These are phyloP conservation scores for Erebia palarica DNA, from an alignment of 2,888 invertebrate genomes.

Conservation along the genomic window DNA sequence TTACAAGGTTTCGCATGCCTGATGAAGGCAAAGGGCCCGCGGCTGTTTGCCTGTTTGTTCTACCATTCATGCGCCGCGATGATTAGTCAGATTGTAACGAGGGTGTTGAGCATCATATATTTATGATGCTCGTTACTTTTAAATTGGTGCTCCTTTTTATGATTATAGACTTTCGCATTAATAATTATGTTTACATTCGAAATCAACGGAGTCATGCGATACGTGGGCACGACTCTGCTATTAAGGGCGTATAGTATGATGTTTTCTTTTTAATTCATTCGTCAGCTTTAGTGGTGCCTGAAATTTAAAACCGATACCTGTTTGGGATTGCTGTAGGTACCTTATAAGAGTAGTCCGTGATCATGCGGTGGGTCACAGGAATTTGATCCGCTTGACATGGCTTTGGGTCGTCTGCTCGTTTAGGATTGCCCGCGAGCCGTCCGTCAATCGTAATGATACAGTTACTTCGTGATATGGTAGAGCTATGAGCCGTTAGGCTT, in stretches of 20 bases:
- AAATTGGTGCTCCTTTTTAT: conserved; percentile 32
- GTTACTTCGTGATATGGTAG: conserved; percentile 62
- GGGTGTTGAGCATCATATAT: conserved; percentile 59
- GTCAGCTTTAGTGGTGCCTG: background rate
- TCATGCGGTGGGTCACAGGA: conserved; percentile 52
- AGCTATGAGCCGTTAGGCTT: conserved; percentile 67
- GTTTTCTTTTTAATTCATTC: conserved; percentile 3
- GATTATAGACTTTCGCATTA: conserved; percentile 18
- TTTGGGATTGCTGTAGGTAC: conserved; percentile 1
- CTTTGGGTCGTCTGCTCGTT: conserved; percentile 54
- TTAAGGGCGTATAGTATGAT: background rate
- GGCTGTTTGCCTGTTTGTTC: conserved; percentile 60
- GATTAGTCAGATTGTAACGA: conserved; percentile 67
- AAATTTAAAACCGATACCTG: conserved; percentile 11
- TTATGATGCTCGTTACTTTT: conserved; percentile 39
- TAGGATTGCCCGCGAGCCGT: conserved; percentile 55
- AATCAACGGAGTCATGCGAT: background rate
- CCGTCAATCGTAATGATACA: conserved; percentile 65
- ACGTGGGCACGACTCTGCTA: background rate
- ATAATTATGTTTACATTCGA: conserved; percentile 22
- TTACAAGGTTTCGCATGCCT: conserved; percentile 55
- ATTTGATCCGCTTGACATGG: conserved; percentile 66
- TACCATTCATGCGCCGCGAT: conserved; percentile 60
- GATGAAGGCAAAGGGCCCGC: conserved; percentile 66
- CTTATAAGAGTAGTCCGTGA: conserved; percentile 21